A percentile compares a stretch with the other conserved stretches of the same genome.
These are phyloP conservation scores for Platycheirus albimanus DNA, from an alignment of 2,888 invertebrate genomes.

Conservation along the genomic window DNA sequence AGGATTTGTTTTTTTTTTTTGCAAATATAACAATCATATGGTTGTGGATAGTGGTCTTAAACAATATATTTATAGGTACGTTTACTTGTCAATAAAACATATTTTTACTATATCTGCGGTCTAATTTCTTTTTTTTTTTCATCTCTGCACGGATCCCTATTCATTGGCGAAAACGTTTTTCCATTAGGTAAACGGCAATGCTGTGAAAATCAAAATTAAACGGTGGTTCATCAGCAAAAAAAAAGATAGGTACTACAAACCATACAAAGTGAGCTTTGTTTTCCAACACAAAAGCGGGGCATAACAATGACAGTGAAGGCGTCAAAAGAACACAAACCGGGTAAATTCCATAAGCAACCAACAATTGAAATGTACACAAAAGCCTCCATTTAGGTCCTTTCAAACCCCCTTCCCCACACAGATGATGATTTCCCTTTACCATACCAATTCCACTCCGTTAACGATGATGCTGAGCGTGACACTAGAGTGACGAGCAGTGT, in stretches of 20 bases:
- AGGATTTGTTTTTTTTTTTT: no score
- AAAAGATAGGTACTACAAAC: constrained; percentile 2
- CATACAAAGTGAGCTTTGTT: constrained; percentile 58
- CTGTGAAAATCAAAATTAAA: constrained; percentile 62
- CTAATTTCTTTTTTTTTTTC: no score
- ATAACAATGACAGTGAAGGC: constrained; percentile 66
- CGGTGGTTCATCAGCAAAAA: constrained; percentile 41
- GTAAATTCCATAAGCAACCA: constrained; percentile 54
- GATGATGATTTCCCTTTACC: constrained; percentile 30
- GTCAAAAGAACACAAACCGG: constrained; percentile 60
- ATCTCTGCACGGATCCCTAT: no score
- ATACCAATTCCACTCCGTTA: constrained; percentile 48
- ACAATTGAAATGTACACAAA: constrained; percentile 65
- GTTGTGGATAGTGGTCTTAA: no score
- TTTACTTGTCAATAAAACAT: no score
- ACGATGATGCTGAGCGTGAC: constrained; percentile 46
- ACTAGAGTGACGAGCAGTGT: constrained; percentile 5
- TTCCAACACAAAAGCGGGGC: constrained; percentile 52
- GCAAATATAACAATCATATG: no score
- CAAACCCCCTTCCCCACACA: not conserved
- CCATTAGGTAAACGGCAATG: constrained; percentile 39
- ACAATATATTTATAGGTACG: no score
- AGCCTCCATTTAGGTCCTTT: not conserved
- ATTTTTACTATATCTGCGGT: no score
- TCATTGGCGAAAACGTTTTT: no score